Conservation (phyloP, 2,888 invertebrate species). For the Nysson spinosus region DNA sequence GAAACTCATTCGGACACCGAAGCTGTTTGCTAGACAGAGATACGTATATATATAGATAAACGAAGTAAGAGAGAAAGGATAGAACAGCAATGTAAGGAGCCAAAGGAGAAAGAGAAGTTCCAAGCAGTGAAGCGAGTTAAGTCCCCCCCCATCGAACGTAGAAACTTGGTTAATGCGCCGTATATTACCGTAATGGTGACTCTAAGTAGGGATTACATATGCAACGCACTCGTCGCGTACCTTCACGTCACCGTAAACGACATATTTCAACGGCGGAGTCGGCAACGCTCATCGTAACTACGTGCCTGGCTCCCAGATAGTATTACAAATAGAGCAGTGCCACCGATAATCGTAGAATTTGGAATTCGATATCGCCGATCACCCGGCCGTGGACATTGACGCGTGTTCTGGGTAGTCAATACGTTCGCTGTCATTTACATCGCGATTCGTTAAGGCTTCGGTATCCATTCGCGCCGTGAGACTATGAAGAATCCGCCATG, state of each 20-base stretch:
- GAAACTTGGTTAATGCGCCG: conserved; percentile 67
- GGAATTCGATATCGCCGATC: conserved; percentile 67
- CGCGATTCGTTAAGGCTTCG: conserved; percentile 53
- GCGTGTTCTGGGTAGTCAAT: conserved; percentile 64
- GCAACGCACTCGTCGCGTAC: conserved; percentile 73
- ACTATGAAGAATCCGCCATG: conserved; percentile 46
- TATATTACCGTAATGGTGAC: conserved; percentile 71
- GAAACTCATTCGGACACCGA: conserved; percentile 19
- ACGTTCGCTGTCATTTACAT: conserved; percentile 54
- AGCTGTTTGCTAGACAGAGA: too few relatives aligned
- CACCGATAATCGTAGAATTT: conserved; percentile 65
- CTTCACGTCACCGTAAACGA: conserved; percentile 74
- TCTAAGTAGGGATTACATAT: conserved; percentile 74
- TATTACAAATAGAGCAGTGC: conserved; percentile 59
- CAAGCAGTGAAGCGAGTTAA: conserved; percentile 35
- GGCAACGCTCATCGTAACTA: conserved; percentile 53
- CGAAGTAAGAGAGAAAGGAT: not conserved
- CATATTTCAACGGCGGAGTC: conserved; percentile 67
- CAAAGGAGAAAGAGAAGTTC: not conserved
- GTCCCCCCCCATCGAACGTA: conserved; percentile 38
- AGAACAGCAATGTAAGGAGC: not conserved
- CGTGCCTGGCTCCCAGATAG: conserved; percentile 60
- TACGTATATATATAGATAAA: not conserved
- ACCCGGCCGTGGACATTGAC: conserved; percentile 46
- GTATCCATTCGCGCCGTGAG: conserved; percentile 48